Conservation (phyloP, 2,113 vertebrate species). For the Orientallactaga bullata region DNA sequence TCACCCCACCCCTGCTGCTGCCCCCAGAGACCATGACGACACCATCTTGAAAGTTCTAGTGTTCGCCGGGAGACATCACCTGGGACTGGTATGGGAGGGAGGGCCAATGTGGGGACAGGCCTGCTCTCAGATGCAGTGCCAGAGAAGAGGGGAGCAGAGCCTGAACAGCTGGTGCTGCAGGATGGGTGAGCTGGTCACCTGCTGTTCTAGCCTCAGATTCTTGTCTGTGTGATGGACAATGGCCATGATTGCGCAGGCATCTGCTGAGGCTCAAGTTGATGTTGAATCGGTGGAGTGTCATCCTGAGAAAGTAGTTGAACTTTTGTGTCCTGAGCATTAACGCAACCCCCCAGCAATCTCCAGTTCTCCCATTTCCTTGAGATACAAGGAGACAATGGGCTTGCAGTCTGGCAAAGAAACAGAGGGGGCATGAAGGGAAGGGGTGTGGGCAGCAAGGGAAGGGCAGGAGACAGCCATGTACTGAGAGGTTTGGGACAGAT, state of each 20-base stretch:
- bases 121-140: not conserved
- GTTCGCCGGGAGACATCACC: no score
- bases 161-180: not conserved
- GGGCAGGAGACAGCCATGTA: not conserved
- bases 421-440: not conserved
- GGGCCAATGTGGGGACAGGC: not conserved
- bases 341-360: not conserved
- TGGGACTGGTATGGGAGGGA: rapidly evolving
- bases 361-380: not conserved
- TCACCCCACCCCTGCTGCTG: not conserved
- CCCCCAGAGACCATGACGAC: not conserved
- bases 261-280: not conserved
- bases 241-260: rapidly evolving
- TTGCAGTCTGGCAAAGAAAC: not conserved
- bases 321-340: not conserved
- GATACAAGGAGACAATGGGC: not conserved
- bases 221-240: not conserved
- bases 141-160: rapidly evolving
- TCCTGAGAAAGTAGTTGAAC: not conserved
- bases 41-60: no score
- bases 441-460: not conserved
- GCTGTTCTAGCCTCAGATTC: not conserved
- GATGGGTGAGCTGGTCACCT: not conserved
- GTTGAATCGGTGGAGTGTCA: rapidly evolving
- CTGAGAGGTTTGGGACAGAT: not conserved